Conservation (phyloP, 2,888 invertebrate species). For the Melanotus villosus region DNA sequence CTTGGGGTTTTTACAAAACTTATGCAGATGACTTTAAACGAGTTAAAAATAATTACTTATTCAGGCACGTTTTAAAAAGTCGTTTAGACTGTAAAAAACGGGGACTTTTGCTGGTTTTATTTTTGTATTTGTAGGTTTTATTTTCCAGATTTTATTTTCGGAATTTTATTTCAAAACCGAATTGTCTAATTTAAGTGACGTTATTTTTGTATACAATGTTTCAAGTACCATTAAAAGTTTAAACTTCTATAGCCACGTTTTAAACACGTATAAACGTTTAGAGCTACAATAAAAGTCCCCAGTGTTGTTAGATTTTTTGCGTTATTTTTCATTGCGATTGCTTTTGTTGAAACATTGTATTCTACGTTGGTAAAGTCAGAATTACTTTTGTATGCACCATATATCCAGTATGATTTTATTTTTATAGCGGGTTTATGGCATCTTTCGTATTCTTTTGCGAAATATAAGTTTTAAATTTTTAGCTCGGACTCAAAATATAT, state of each 20-base stretch:
- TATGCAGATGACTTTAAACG: slow-evolving; percentile 6
- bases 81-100: no score
- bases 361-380: neutral
- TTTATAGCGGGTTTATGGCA: neutral
- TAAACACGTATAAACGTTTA: slow-evolving; percentile 34
- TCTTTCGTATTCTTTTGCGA: neutral
- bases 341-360: slow-evolving; percentile 26
- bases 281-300: slow-evolving; percentile 9
- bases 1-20: neutral
- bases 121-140: neutral
- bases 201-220: slow-evolving; percentile 30
- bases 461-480: neutral
- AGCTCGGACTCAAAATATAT: neutral
- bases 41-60: neutral
- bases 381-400: neutral
- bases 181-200: slow-evolving; percentile 9
- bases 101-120: slow-evolving; percentile 5
- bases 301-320: neutral
- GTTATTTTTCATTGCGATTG: slow-evolving; percentile 10
- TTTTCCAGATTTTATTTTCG: no score
- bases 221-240: slow-evolving; percentile 28
- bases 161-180: neutral
- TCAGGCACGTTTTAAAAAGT: neutral
- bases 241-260: slow-evolving; percentile 12
- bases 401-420: neutral